Percentiles rank a stretch among this genome's conserved stretches.
Conservation (phyloP, 1,140 invertebrate genomes). For the Drosophila kohkoa region DNA sequence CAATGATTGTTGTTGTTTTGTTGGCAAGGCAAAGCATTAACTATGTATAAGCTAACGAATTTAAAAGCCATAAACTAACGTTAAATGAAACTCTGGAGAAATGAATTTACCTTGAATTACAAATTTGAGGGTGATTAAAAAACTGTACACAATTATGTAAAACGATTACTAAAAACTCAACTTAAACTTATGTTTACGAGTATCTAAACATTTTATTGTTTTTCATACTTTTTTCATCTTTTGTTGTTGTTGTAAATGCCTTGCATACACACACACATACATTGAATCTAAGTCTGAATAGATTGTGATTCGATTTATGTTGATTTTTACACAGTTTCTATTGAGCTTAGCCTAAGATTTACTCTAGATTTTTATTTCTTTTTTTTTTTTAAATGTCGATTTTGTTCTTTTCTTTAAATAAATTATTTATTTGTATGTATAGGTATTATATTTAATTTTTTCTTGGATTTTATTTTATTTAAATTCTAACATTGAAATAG, state of each 20-base stretch:
- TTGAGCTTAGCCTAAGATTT: constrained; percentile 65
- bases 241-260: constrained; percentile 47
- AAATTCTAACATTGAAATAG: constrained; percentile 77
- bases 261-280: constrained; percentile 52
- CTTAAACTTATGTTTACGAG: constrained; percentile 47
- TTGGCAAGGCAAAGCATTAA: constrained; percentile 25
- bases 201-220: constrained; percentile 29
- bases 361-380: constrained; percentile 44
- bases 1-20: constrained; percentile 18
- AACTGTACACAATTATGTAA: constrained; percentile 58
- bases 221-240: not conserved
- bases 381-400: constrained; percentile 10
- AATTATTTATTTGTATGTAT: constrained; percentile 40
- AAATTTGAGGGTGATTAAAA: constrained; percentile 14
- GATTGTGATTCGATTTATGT: constrained; percentile 54
- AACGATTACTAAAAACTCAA: constrained; percentile 35
- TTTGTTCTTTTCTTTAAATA: constrained; percentile 11
- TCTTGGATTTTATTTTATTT: constrained; percentile 25
- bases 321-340: constrained; percentile 69
- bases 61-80: constrained; percentile 5
- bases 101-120: constrained; percentile 29
- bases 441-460: constrained; percentile 53
- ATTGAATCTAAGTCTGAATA: constrained; percentile 24
- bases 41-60: constrained; percentile 4
- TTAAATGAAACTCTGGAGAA: not conserved